These are phyloP conservation scores for Timema podura DNA, from an alignment of 2,888 invertebrate species.

Conservation along the genomic window DNA sequence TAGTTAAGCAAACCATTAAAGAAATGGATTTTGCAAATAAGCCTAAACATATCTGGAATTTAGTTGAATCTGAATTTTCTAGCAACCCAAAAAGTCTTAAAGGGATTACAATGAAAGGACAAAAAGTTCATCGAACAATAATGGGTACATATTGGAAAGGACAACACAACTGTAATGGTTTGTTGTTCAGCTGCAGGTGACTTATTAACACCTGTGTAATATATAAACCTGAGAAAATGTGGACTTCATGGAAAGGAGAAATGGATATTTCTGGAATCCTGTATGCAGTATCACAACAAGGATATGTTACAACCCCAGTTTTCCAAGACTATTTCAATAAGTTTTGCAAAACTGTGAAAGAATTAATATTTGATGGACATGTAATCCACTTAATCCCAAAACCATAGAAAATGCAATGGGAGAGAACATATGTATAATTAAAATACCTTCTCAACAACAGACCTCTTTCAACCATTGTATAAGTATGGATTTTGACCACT, in stretches of 20 bases:
- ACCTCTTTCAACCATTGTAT: background rate
- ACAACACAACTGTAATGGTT: background rate
- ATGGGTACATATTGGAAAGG: background rate
- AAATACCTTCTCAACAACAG: conserved; percentile 1
- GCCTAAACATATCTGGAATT: background rate
- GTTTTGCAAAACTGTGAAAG: conserved; percentile 1
- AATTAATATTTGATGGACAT: background rate
- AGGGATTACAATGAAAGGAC: background rate
- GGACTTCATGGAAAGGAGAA: conserved; percentile 1
- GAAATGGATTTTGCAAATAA: background rate
- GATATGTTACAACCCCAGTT: background rate
- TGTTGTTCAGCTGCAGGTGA: conserved; percentile 4
- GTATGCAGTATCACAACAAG: background rate
- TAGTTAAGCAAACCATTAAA: background rate
- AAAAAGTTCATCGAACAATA: conserved; percentile 1
- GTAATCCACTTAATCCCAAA: background rate
- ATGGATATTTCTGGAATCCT: background rate
- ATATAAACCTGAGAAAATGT: conserved; percentile 4
- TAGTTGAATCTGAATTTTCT: conserved; percentile 1
- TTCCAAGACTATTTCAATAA: background rate
- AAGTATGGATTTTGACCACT: background rate
- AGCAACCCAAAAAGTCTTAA: background rate
- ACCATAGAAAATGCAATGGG: conserved; percentile 1
- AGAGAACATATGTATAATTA: conserved; percentile 1
- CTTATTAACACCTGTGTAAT: background rate